Conservation (phyloP, 2,797 vertebrate genomes). For the Pristis pectinata region DNA sequence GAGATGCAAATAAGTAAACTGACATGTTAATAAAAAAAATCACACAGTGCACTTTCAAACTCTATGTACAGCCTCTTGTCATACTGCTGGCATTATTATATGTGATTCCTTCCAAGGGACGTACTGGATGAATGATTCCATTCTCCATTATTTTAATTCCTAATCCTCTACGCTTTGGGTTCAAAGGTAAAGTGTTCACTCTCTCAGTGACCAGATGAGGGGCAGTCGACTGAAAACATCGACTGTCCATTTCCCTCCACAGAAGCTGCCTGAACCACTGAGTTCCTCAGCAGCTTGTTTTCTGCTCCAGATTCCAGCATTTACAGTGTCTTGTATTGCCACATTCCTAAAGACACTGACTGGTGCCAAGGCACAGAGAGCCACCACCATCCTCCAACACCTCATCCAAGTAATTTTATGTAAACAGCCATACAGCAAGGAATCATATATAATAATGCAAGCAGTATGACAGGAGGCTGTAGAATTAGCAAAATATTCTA, state of each 20-base stretch:
- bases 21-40: neutral
- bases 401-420: neutral
- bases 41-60: neutral
- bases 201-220: neutral
- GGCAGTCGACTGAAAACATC: neutral
- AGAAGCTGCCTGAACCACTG: too few species aligned
- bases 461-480: too few species aligned
- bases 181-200: too few species aligned
- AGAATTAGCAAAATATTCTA: neutral
- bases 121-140: neutral
- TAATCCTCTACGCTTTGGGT: neutral
- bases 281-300: too few species aligned
- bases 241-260: too few species aligned
- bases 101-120: neutral
- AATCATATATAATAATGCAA: too few species aligned
- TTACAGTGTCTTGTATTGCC: too few species aligned
- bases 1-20: neutral
- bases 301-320: too few species aligned
- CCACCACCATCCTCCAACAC: neutral
- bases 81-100: neutral
- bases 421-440: neutral
- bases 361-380: neutral
- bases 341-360: neutral
- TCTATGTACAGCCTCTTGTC: neutral
- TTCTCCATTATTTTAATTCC: neutral